Evolutionary conservation across 2,888 invertebrate genomes (phyloP).

Genomic region (Dasysyrphus tricinctus): DNA sequence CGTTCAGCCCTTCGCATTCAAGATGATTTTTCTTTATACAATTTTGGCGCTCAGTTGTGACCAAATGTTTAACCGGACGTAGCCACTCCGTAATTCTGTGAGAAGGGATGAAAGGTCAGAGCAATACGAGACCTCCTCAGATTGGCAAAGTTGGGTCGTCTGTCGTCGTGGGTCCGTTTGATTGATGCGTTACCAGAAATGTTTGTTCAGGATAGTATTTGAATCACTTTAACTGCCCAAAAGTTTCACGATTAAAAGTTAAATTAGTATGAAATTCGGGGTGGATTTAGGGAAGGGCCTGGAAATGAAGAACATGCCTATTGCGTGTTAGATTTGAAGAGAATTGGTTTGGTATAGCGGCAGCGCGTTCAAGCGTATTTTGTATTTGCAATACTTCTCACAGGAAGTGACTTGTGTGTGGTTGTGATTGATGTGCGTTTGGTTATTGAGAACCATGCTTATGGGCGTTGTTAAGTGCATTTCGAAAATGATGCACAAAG

Average conservation of each 20-base stretch:
- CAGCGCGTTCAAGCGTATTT: constrained; percentile 56
- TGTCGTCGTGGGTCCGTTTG: constrained; percentile 34
- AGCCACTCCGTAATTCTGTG: constrained; percentile 2
- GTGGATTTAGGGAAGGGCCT: constrained; percentile 23
- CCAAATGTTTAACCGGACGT: constrained; percentile 35
- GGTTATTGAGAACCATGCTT: constrained; percentile 34
- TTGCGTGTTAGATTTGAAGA: constrained; percentile 26
- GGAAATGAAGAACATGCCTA: constrained; percentile 14
- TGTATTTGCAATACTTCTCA: constrained; percentile 41
- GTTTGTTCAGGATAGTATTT: constrained; percentile 50
- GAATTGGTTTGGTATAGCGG: constrained; percentile 9
- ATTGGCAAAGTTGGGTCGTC: constrained; percentile 37
- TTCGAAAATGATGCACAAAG: constrained; percentile 58
- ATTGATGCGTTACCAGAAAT: constrained; percentile 62
- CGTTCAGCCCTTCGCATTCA: not conserved
- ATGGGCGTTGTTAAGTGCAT: constrained; percentile 53
- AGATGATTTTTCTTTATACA: constrained; percentile 17
- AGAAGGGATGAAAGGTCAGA: constrained; percentile 41
- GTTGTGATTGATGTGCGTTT: constrained; percentile 66
- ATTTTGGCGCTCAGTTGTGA: constrained; percentile 41
- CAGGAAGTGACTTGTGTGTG: constrained; percentile 57
- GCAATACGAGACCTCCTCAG: constrained; percentile 8
- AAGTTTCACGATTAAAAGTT: constrained; percentile 72
- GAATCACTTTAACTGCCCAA: constrained; percentile 61
- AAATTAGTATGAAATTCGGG: constrained; percentile 43